phyloP scores from a whole-genome alignment of 37 sponge, comb jelly and placozoan genomes.

The Mnemiopsis leidyi region DNA sequence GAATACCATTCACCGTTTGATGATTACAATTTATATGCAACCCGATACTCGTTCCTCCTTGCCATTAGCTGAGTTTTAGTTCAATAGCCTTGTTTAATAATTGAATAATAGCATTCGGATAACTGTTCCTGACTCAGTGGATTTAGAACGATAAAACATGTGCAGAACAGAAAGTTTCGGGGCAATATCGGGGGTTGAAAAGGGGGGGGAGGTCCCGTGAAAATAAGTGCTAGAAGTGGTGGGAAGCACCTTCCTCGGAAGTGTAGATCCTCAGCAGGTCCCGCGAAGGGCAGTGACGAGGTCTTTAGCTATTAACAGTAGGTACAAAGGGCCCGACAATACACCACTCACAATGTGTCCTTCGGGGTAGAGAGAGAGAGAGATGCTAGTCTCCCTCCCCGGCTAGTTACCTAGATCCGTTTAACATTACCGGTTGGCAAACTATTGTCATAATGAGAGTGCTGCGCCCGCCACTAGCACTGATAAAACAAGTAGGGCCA shows the following conservation, averaged over 20 bases:
- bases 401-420: not conserved
- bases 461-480: not conserved
- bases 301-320: not conserved
- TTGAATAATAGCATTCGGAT: not conserved
- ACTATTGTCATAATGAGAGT: not conserved
- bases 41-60: slow-evolving; percentile 1
- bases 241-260: not conserved
- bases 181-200: no score
- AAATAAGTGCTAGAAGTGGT: not conserved
- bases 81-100: slow-evolving; percentile 6
- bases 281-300: not conserved
- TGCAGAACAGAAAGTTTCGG: not conserved
- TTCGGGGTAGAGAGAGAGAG: not conserved
- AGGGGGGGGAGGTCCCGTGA: not conserved
- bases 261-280: not conserved
- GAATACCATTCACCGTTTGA: slow-evolving; percentile 64
- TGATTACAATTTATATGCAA: slow-evolving; percentile 63
- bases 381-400: not conserved
- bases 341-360: not conserved
- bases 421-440: not conserved
- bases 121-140: not conserved
- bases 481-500: not conserved
- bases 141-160: not conserved
- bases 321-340: not conserved
- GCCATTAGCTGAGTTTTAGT: slow-evolving; percentile 52